Evolutionary conservation across 2,888 invertebrate genomes (phyloP), one percentile per base, ranked within the genome.

Genomic region (Brenthis hecate): DNA sequence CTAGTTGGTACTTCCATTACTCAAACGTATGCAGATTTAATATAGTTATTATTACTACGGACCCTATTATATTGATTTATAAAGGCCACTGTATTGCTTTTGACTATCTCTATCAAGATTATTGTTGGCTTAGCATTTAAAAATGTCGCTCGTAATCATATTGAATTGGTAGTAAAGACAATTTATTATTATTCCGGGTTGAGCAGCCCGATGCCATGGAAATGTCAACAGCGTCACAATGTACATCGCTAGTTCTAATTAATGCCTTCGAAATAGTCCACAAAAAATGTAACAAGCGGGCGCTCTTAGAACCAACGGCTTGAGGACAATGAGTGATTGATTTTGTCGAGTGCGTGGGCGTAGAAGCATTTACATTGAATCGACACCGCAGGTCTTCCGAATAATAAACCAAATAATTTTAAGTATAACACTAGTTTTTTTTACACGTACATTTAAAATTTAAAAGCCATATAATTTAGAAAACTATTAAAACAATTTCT

Each of bases 351-450:
- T 75, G 75, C 60, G 89, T 89, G 85, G 90, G 90, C 83, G 88
- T 79, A 70, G 69, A 69, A 77, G 78, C 78, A 91, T 92, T 92
- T 88, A 89, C 91, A 92, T 92, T 91, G 89, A 92, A 92, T 92
- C 77, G 89, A 80, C 83, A 80, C 80, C 76, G 80, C 79, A 43
- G 36, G 84, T 85, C 86, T 85, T 80, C 82, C 80, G 76, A 84
- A 85, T 83, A 81, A 81, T 84, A 79, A 76, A 85, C 84, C 85
- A 87, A 85, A 84, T 85, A 82, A 75, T 76, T 72, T 75, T 76
- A 61, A 64, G 23, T 23, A 28, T 14, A 43, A 51, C 28, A 28
- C 14, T 36, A 23, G n/a, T 66, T 19, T 56, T 50, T 36, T 36
- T 47, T 60, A 32, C 13, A 51, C 13, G 14, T 28, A 50, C 28